These are phyloP conservation scores for Cladopsammia gracilis DNA, from an alignment of 64 coral and sea anemone genomes.

Conservation along the genomic window DNA sequence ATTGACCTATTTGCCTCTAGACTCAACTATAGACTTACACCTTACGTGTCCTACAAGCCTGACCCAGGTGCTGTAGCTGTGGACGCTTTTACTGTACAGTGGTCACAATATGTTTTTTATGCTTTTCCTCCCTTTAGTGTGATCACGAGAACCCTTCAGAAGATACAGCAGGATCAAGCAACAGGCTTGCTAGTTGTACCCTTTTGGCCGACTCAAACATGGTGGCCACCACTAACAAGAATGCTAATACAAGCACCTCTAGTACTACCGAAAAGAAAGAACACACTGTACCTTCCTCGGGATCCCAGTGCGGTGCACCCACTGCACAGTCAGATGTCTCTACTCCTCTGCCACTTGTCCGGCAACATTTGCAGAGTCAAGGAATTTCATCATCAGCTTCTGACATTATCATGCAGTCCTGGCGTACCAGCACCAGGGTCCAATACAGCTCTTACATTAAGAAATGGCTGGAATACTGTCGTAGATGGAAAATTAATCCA, in stretches of 20 bases:
- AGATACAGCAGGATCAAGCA: slow-evolving; percentile 51
- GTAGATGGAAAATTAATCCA: slow-evolving; percentile 67
- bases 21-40: too few species aligned
- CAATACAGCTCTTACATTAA: slow-evolving; percentile 66
- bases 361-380: slow-evolving; percentile 54
- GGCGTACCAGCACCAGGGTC: slow-evolving; percentile 55
- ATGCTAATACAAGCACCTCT: slow-evolving; percentile 51
- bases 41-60: too few species aligned
- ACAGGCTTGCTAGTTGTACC: slow-evolving; percentile 59
- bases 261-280: slow-evolving; percentile 25
- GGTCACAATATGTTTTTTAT: too few species aligned
- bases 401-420: slow-evolving; percentile 73
- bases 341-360: slow-evolving; percentile 70
- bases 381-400: slow-evolving; percentile 68
- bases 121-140: slow-evolving; percentile 65
- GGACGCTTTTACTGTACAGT: too few species aligned
- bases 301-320: slow-evolving; percentile 60
- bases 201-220: slow-evolving; percentile 71
- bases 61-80: too few species aligned
- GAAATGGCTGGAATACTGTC: slow-evolving; percentile 71
- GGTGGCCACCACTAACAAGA: slow-evolving; percentile 27
- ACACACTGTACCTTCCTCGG: slow-evolving; percentile 43
- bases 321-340: slow-evolving; percentile 24
- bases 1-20: too few species aligned
- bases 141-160: slow-evolving; percentile 52